Percentiles rank a stretch among this genome's conserved stretches.
phyloP scores from a whole-genome alignment of 1,140 invertebrate species.

The Drosophila bocki region DNA sequence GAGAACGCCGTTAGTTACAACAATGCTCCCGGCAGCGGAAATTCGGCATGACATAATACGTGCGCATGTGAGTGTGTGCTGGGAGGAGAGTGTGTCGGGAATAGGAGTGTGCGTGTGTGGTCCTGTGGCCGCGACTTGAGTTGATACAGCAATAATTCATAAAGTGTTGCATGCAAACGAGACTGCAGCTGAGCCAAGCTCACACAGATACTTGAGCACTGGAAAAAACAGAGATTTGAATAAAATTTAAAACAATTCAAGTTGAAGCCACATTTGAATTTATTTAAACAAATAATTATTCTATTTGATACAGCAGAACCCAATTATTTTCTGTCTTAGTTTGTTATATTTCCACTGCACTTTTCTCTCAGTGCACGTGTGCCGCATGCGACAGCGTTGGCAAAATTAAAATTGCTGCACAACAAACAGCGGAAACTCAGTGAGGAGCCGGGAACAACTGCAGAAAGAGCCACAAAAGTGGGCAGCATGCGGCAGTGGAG shows the following conservation, averaged over 20 bases:
- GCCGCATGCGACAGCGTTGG: conserved; percentile 76
- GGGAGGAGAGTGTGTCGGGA: conserved; percentile 14
- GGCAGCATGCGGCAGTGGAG: conserved; percentile 2
- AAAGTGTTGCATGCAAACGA: conserved; percentile 84
- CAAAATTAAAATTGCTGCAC: conserved; percentile 83
- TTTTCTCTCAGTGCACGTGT: conserved; percentile 19
- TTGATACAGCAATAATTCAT: conserved; percentile 84
- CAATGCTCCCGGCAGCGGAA: conserved; percentile 80
- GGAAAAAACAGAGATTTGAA: background rate
- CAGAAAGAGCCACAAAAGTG: conserved; percentile 18
- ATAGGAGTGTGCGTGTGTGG: conserved; percentile 39
- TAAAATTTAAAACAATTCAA: background rate
- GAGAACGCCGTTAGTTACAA: conserved; percentile 74
- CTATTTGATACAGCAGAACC: too few relatives aligned
- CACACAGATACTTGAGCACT: conserved; percentile 33
- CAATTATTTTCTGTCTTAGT: background rate
- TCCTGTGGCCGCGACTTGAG: conserved; percentile 74
- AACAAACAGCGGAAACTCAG: conserved; percentile 83
- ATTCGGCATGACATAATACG: conserved; percentile 82
- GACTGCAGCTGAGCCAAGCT: conserved; percentile 73
- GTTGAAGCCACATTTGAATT: background rate
- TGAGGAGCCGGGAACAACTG: conserved; percentile 61
- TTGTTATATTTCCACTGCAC: too few relatives aligned
- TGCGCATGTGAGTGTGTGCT: conserved; percentile 63
- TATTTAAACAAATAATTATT: too few relatives aligned